Evolutionary conservation across 2,888 invertebrate species (phyloP).

Genomic region (Frankliniella intonsa): DNA sequence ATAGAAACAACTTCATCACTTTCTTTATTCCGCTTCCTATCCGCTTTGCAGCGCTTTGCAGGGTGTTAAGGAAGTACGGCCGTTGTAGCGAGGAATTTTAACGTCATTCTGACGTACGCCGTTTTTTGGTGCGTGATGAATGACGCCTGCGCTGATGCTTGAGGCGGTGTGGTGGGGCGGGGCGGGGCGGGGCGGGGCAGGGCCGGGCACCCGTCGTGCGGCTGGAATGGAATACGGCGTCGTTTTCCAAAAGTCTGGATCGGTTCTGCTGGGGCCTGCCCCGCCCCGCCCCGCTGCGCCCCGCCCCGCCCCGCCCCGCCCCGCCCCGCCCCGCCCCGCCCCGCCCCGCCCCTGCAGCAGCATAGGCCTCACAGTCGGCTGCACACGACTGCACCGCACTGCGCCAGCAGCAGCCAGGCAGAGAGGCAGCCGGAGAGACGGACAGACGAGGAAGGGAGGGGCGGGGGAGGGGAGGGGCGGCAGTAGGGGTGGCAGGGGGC

Average conservation of each 20-base stretch:
- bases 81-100: too few relatives aligned
- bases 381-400: slow-evolving; percentile 9
- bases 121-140: too few relatives aligned
- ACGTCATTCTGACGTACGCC: too few relatives aligned
- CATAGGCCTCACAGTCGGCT: slow-evolving; percentile 11
- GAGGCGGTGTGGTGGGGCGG: too few relatives aligned
- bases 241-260: too few relatives aligned
- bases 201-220: too few relatives aligned
- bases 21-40: neutral
- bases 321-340: neutral
- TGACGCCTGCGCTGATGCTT: too few relatives aligned
- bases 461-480: neutral
- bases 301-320: neutral
- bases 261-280: neutral
- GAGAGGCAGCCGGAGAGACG: neutral
- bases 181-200: too few relatives aligned
- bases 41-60: neutral
- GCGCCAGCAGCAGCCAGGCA: neutral
- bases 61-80: neutral
- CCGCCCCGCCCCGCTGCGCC: neutral
- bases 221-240: too few relatives aligned
- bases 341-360: neutral
- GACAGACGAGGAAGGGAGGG: neutral
- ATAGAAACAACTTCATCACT: too few relatives aligned
- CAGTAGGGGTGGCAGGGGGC: slow-evolving; percentile 7